A percentile compares a stretch with the other conserved stretches of the same genome.
phyloP scores from a whole-genome alignment of 2,113 vertebrate genomes.

The Ibidorhyncha struthersii region DNA sequence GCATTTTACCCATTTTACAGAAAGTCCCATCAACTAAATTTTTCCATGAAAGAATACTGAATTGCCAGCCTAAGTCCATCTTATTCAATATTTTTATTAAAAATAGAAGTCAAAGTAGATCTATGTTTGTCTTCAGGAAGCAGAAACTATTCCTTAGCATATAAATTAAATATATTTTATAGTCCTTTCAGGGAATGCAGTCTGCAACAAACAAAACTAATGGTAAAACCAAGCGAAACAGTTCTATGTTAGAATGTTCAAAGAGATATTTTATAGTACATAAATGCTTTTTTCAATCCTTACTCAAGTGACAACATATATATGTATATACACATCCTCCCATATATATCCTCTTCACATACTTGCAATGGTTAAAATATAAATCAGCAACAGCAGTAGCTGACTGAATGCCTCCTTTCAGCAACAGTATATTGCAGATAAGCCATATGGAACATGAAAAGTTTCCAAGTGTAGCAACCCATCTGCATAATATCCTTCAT shows the following conservation, averaged over 20 bases:
- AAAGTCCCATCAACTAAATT: not conserved
- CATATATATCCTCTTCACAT: not conserved
- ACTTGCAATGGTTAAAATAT: slow-evolving; percentile 25
- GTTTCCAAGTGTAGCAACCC: slow-evolving; percentile 55
- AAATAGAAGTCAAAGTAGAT: not conserved
- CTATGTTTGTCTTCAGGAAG: not conserved
- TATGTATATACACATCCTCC: not conserved
- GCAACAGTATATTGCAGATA: slow-evolving; percentile 53
- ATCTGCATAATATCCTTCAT: slow-evolving; percentile 54
- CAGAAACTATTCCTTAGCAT: not conserved
- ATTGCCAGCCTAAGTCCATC: fast-evolving
- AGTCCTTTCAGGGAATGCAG: not conserved
- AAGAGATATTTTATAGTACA: not conserved
- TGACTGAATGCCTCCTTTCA: slow-evolving; percentile 42
- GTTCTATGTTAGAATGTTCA: not conserved
- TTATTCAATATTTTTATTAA: not conserved
- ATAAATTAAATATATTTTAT: not conserved
- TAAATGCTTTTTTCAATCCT: not conserved
- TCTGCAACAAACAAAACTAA: not conserved
- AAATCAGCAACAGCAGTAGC: slow-evolving; percentile 15
- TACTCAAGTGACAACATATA: not conserved
- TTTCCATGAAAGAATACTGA: not conserved
- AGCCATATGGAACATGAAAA: slow-evolving; percentile 63
- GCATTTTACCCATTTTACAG: not conserved
- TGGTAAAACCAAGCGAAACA: not conserved